Base-by-base conservation (phyloP, 2,797 vertebrate genomes). In the Malacoctenus gilli region DNA sequence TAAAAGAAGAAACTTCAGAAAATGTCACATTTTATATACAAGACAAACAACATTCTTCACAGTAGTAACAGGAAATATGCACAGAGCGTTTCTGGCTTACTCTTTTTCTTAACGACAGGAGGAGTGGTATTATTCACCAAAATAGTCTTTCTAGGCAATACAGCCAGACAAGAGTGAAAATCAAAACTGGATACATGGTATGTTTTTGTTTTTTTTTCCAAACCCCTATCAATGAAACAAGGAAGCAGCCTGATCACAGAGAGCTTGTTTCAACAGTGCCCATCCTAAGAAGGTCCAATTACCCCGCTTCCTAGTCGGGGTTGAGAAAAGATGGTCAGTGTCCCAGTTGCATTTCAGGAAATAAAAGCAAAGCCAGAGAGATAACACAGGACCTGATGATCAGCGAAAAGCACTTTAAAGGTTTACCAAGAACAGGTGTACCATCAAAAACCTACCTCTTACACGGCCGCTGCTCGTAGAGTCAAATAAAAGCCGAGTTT, bases 281-380 rank as follows among this genome's bases (percentile, higher is more conserved):
- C 71, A 63, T 36, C 57, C 53, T 31, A 68, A 54, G 55, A 68
- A 59, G 65, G 25, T 9, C 77, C 59, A 77, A 72, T 82, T 80
- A 79, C 36, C 39, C 10, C 36, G 53, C 20, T 48, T 52, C 75
- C 55, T 31, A 31, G 65, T 34, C 18, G 16, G 31, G 38, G 44
- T 32, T 60, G 22, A 37, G 58, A 11, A 50, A 66, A 60, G 31
- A 68, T 63, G 67, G 70, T 32, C 16, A 30, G 10, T 20, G 34
- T 18, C 13, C 64, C 47, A 54, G 62, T 61, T 66, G 69, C 15
- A 63, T 64, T 74, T 57, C 23, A 13, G 41, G 1, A 46, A 41
- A 62, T 60, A 40, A 52, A 78, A 78, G 76, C 76, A 42, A 55
- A 32, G 12, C 47, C 53, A 52, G 1, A 12, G 22, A 62, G 59